Conservation (phyloP, 2,888 invertebrate genomes). For the Dasysyrphus albostriatus region DNA sequence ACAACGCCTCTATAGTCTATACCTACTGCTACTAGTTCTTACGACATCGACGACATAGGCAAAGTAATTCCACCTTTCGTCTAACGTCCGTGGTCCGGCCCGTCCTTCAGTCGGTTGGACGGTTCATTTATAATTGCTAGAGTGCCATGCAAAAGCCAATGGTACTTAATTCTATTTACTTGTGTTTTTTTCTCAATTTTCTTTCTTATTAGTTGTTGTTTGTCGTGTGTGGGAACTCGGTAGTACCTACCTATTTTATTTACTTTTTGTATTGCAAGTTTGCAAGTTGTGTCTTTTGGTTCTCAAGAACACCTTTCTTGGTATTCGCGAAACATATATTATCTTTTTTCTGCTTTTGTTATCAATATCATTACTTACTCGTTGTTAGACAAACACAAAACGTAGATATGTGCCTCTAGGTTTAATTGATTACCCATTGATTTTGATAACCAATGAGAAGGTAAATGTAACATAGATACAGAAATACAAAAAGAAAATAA, state of each 20-base stretch:
- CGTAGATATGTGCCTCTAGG: constrained; percentile 7
- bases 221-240: constrained; percentile 23
- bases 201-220: constrained; percentile 17
- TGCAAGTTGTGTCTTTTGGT: constrained; percentile 5
- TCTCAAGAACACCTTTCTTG: constrained; percentile 5
- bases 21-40: constrained; percentile 63
- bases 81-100: not conserved
- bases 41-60: constrained; percentile 73
- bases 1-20: constrained; percentile 70
- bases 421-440: constrained; percentile 32
- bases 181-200: constrained; percentile 43
- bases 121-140: constrained; percentile 67
- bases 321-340: not conserved
- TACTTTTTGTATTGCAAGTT: constrained; percentile 1
- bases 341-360: constrained; percentile 42
- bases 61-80: constrained; percentile 71
- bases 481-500: not conserved
- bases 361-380: constrained; percentile 47
- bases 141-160: constrained; percentile 54
- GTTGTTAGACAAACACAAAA: constrained; percentile 33
- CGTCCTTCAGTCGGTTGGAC: not conserved
- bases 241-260: not conserved
- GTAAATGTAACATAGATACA: not conserved
- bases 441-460: constrained; percentile 30
- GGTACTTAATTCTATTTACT: constrained; percentile 72